Evolutionary conservation across 2,113 vertebrate genomes (phyloP).

Genomic region (Podarcis cretensis): DNA sequence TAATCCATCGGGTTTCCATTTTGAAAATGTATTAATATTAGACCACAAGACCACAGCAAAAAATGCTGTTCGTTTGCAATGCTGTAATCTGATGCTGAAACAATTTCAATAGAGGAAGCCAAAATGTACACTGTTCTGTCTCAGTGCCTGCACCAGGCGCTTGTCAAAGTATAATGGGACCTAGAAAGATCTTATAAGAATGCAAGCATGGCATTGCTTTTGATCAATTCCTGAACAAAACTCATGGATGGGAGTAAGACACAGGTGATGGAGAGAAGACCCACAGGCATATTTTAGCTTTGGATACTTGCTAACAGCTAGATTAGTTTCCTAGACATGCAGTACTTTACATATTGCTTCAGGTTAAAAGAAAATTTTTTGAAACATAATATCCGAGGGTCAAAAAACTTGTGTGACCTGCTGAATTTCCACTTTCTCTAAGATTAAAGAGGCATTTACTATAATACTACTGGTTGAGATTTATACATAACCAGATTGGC

Average conservation of each 20-base stretch:
- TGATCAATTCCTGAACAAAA: slow-evolving; percentile 31
- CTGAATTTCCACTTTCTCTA: slow-evolving; percentile 42
- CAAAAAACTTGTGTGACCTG: neutral
- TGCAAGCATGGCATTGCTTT: neutral
- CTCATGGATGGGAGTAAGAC: slow-evolving; percentile 34
- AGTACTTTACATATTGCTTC: slow-evolving; percentile 31
- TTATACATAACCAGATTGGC: slow-evolving; percentile 2
- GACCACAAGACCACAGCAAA: slow-evolving; percentile 66
- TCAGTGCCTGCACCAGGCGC: slow-evolving; percentile 42
- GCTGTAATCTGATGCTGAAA: slow-evolving; percentile 63
- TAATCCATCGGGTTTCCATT: slow-evolving; percentile 76
- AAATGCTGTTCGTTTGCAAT: slow-evolving; percentile 66
- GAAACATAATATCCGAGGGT: neutral
- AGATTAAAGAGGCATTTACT: neutral
- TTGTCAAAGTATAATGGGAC: slow-evolving; percentile 40
- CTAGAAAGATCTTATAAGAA: slow-evolving; percentile 16
- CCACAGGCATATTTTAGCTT: slow-evolving; percentile 15
- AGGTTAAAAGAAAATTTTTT: slow-evolving; percentile 41
- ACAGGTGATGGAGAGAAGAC: neutral
- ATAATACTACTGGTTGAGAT: slow-evolving; percentile 26
- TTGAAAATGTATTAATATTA: slow-evolving; percentile 75
- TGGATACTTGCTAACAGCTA: neutral
- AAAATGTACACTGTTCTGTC: slow-evolving; percentile 60
- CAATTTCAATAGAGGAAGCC: slow-evolving; percentile 62
- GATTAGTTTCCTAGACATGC: slow-evolving; percentile 48